These are phyloP conservation scores for Drosophila serrata DNA, from an alignment of 1,140 invertebrate species.

Conservation along the genomic window DNA sequence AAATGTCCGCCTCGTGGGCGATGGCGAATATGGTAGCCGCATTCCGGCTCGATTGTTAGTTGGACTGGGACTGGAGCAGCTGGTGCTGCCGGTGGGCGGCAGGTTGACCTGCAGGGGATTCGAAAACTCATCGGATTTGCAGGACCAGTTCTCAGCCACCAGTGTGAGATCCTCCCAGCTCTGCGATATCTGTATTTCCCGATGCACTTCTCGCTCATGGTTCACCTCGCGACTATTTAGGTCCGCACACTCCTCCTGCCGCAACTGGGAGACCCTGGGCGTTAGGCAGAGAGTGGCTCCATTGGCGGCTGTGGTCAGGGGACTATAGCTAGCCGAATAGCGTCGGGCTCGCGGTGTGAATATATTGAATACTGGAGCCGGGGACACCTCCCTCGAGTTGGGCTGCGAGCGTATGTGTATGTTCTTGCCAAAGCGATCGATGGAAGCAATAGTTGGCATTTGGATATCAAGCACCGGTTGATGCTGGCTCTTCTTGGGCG, in stretches of 20 bases:
- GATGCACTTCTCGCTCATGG: slow-evolving; percentile 95
- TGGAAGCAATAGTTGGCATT: slow-evolving; percentile 33
- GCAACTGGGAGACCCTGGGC: slow-evolving; percentile 93
- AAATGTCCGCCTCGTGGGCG: slow-evolving; percentile 92
- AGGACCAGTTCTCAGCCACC: slow-evolving; percentile 88
- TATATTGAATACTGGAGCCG: slow-evolving; percentile 87
- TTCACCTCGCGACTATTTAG: slow-evolving; percentile 93
- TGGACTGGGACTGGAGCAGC: slow-evolving; percentile 81
- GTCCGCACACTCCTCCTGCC: slow-evolving; percentile 95
- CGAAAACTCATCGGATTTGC: slow-evolving; percentile 86
- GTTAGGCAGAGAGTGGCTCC: slow-evolving; percentile 89
- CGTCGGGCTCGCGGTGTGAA: slow-evolving; percentile 90
- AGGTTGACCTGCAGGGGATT: slow-evolving; percentile 84
- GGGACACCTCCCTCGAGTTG: slow-evolving; percentile 76
- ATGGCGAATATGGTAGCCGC: slow-evolving; percentile 89
- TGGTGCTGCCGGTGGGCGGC: slow-evolving; percentile 53
- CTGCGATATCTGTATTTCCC: slow-evolving; percentile 95
- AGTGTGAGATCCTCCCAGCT: slow-evolving; percentile 95
- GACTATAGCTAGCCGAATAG: slow-evolving; percentile 94
- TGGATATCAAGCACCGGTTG: slow-evolving; percentile 27
- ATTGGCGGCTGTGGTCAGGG: slow-evolving; percentile 67
- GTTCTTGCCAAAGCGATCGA: slow-evolving; percentile 67
- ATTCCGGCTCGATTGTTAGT: slow-evolving; percentile 75
- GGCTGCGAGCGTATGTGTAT: slow-evolving; percentile 78
- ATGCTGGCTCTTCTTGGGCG: slow-evolving; percentile 62